phyloP scores from a whole-genome alignment of 2,888 invertebrate species.

The Eupithecia centaureata region DNA sequence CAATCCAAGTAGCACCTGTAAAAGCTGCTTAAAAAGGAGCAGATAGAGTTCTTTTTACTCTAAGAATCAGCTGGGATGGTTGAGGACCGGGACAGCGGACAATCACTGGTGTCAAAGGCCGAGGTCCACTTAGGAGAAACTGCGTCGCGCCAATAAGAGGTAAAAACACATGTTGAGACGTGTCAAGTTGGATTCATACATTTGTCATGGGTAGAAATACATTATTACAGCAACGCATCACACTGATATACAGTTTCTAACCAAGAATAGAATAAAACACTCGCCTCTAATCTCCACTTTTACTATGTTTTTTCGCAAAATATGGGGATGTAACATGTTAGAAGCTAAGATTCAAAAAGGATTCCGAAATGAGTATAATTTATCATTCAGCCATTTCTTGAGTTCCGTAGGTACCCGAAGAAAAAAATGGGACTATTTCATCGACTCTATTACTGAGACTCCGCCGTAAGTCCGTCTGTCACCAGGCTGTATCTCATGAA shows the following conservation, averaged over 20 bases:
- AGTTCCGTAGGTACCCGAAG: too few relatives aligned
- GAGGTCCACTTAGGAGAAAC: not conserved
- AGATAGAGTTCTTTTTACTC: not conserved
- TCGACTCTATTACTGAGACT: too few relatives aligned
- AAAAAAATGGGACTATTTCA: too few relatives aligned
- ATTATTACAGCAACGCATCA: not conserved
- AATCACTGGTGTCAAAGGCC: slow-evolving; percentile 1
- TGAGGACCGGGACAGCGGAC: not conserved
- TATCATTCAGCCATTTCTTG: too few relatives aligned
- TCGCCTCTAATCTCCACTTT: not conserved
- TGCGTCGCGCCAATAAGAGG: not conserved
- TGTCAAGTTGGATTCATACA: too few relatives aligned
- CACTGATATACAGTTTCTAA: not conserved
- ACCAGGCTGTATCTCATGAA: too few relatives aligned
- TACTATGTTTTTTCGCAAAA: too few relatives aligned
- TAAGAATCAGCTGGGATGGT: not conserved
- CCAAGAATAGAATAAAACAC: too few relatives aligned
- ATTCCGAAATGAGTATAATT: too few relatives aligned
- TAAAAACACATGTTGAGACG: not conserved
- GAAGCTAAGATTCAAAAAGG: too few relatives aligned
- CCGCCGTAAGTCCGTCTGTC: too few relatives aligned
- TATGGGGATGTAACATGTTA: too few relatives aligned
- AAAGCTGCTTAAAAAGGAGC: not conserved
- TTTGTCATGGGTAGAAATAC: not conserved
- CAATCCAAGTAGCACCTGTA: not conserved